Evolutionary conservation across 2,888 invertebrate species (phyloP).

Genomic region (Dryobota labecula): DNA sequence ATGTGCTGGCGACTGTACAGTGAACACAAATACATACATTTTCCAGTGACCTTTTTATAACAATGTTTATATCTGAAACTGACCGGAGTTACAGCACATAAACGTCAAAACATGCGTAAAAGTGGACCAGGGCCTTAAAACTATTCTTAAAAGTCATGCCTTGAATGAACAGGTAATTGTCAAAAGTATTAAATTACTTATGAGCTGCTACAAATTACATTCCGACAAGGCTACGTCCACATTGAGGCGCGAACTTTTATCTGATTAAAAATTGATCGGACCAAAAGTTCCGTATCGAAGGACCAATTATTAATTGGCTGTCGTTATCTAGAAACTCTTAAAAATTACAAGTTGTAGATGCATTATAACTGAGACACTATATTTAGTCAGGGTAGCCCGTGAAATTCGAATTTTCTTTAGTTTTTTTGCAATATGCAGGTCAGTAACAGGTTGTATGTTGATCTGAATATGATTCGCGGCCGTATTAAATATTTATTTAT

Average conservation of each 20-base stretch:
- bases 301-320: constrained; percentile 10
- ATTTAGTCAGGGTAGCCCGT: no score
- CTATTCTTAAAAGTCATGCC: constrained; percentile 70
- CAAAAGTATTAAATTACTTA: constrained; percentile 55
- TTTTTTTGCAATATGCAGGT: no score
- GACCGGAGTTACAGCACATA: not conserved
- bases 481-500: no score
- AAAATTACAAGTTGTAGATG: constrained; percentile 20
- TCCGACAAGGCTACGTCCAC: constrained; percentile 48
- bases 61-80: constrained; percentile 15
- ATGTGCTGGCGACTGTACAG: no score
- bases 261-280: constrained; percentile 25
- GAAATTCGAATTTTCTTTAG: no score
- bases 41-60: constrained; percentile 1
- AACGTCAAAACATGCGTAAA: constrained; percentile 59
- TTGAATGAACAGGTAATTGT: constrained; percentile 56
- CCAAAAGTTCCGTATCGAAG: constrained; percentile 18
- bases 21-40: not conserved
- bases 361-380: constrained; percentile 15
- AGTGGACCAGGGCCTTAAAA: constrained; percentile 71
- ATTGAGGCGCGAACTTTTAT: constrained; percentile 20
- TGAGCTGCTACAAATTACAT: constrained; percentile 63
- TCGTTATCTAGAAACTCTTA: constrained; percentile 20
- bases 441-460: no score
- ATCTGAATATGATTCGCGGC: no score